A percentile compares a stretch with the other conserved stretches of the same genome.
These are phyloP conservation scores for Yoshiicerus persimilis DNA, from an alignment of 1,140 invertebrate genomes.

Conservation along the genomic window DNA sequence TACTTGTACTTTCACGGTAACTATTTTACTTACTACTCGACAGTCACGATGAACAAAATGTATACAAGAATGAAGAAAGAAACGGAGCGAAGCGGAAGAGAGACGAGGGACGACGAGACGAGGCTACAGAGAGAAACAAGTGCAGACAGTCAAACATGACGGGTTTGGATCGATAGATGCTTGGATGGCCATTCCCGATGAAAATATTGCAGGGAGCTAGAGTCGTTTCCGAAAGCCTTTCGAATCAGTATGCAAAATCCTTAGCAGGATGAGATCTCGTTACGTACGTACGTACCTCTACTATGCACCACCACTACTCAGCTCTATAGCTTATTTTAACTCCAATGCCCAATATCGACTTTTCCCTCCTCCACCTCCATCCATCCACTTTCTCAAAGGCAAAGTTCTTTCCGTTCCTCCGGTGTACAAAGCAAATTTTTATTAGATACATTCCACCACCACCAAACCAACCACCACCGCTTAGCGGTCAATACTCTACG, in stretches of 20 bases:
- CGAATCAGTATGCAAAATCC: conserved; percentile 46
- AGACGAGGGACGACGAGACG: conserved; percentile 14
- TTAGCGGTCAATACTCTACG: conserved; percentile 38
- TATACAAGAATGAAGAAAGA: conserved; percentile 3
- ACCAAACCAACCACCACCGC: conserved; percentile 26
- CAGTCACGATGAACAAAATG: conserved; percentile 11
- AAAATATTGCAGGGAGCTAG: conserved; percentile 41
- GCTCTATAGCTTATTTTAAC: neutral
- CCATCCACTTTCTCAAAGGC: conserved; percentile 11
- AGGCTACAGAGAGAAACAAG: conserved; percentile 30
- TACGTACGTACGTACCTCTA: conserved; percentile 1
- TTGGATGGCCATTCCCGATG: conserved; percentile 35
- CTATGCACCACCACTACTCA: neutral
- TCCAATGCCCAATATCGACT: conserved; percentile 36
- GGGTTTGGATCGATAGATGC: conserved; percentile 34
- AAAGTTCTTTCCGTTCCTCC: conserved; percentile 20
- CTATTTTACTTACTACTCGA: conserved; percentile 2
- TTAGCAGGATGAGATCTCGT: conserved; percentile 43
- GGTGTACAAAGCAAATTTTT: conserved; percentile 43
- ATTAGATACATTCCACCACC: conserved; percentile 42
- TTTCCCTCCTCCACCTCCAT: conserved; percentile 25
- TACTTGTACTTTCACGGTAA: conserved; percentile 8
- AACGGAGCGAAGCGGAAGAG: conserved; percentile 15
- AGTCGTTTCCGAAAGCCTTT: conserved; percentile 39
- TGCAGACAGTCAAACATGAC: conserved; percentile 35